Conservation (phyloP, 2,797 vertebrate genomes). For the Microchirus variegatus region DNA sequence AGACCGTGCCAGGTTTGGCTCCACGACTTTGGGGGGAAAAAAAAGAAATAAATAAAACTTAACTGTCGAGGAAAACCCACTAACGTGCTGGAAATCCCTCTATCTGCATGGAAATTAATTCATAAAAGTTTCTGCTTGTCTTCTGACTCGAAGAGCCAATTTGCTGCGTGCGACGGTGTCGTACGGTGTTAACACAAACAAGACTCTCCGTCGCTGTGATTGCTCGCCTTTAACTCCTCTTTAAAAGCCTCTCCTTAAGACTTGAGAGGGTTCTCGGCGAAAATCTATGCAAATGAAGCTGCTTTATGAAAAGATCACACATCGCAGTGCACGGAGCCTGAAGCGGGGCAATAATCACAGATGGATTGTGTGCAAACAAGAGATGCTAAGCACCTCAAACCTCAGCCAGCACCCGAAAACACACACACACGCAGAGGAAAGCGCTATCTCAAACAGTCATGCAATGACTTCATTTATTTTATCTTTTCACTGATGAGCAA, state of each 20-base stretch:
- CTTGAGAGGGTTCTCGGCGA: conserved; percentile 57
- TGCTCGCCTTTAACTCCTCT: conserved; percentile 61
- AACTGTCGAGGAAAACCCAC: conserved; percentile 40
- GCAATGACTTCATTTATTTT: conserved; percentile 49
- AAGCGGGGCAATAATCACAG: conserved; percentile 76
- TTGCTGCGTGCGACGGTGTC: conserved; percentile 28
- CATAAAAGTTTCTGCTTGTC: conserved; percentile 32
- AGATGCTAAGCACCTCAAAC: conserved; percentile 76
- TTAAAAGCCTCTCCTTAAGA: conserved; percentile 50
- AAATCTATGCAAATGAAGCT: conserved; percentile 77
- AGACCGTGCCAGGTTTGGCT: conserved; percentile 51
- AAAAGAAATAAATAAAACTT: conserved; percentile 31
- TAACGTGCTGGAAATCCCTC: conserved; percentile 35
- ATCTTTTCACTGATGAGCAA: conserved; percentile 35
- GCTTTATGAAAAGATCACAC: conserved; percentile 61
- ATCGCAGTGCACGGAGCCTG: conserved; percentile 52
- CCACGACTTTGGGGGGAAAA: conserved; percentile 23
- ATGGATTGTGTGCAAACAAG: conserved; percentile 83
- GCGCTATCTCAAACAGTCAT: conserved; percentile 46
- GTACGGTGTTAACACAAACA: conserved; percentile 56
- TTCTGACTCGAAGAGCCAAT: conserved; percentile 43
- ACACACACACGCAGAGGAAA: conserved; percentile 24
- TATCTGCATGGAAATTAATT: conserved; percentile 42
- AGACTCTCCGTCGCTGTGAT: conserved; percentile 58
- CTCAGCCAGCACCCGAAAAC: conserved; percentile 55